A percentile compares a stretch with the other conserved stretches of the same genome.
phyloP scores from a whole-genome alignment of 2,888 invertebrate species.

The Empis stercorea region DNA sequence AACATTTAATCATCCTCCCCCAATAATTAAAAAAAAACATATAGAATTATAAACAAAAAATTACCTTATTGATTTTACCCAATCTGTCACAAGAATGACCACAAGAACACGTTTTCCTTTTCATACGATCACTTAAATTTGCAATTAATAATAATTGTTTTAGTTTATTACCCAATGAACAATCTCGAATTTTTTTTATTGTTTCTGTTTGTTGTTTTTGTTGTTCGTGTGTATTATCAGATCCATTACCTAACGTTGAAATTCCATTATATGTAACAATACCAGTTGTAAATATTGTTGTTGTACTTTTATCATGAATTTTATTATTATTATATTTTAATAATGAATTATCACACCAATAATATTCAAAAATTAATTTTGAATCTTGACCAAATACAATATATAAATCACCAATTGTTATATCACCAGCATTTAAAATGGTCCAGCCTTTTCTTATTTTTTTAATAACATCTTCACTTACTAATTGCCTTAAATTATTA shows the following conservation, averaged over 20 bases:
- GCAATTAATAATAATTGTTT: constrained; percentile 34
- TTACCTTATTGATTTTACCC: constrained; percentile 19
- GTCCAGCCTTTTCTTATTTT: constrained; percentile 59
- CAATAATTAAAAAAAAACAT: too few relatives aligned
- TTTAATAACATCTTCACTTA: constrained; percentile 31
- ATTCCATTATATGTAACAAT: constrained; percentile 24
- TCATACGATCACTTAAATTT: constrained; percentile 32
- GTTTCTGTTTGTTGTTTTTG: constrained; percentile 24
- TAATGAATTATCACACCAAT: constrained; percentile 46
- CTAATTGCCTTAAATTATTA: constrained; percentile 27
- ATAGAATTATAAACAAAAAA: constrained; percentile 2
- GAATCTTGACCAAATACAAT: constrained; percentile 65
- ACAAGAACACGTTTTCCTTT: constrained; percentile 30
- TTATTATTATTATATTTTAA: not conserved
- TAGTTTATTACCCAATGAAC: constrained; percentile 29
- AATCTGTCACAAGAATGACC: constrained; percentile 32
- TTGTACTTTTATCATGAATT: not conserved
- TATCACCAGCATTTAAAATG: constrained; percentile 54
- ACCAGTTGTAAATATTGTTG: constrained; percentile 12
- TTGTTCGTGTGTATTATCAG: constrained; percentile 14
- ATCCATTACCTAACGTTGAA: not conserved
- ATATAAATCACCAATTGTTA: constrained; percentile 82
- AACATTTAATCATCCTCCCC: too few relatives aligned
- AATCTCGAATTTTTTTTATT: constrained; percentile 16
- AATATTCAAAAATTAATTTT: constrained; percentile 63